Evolutionary conservation across 2,113 vertebrate genomes (phyloP).

Genomic region (Labrus mixtus): DNA sequence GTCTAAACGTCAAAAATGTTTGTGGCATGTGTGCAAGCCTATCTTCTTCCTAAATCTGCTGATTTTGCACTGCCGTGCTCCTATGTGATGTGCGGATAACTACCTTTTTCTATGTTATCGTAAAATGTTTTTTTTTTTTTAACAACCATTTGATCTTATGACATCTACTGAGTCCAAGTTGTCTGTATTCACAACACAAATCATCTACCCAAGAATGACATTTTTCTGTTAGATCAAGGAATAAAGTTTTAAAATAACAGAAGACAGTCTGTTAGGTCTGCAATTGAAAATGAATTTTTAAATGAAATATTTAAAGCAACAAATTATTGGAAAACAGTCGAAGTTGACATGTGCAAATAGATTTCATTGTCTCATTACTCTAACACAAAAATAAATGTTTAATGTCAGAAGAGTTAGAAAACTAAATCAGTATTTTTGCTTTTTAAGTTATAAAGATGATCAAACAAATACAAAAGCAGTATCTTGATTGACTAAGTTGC

Average conservation of each 20-base stretch:
- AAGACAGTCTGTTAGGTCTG: neutral
- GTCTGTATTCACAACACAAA: neutral
- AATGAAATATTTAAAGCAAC: neutral
- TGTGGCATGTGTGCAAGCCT: too few species aligned
- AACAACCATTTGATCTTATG: neutral
- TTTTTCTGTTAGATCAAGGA: neutral
- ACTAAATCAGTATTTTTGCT: neutral
- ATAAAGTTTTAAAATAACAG: neutral
- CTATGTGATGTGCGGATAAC: too few species aligned
- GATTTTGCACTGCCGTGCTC: too few species aligned
- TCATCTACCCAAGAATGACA: neutral
- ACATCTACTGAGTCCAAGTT: neutral
- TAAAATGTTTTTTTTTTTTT: neutral
- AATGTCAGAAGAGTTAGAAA: neutral
- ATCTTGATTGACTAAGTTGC: neutral
- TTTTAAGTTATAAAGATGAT: neutral
- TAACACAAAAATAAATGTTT: too few species aligned
- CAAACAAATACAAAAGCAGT: neutral
- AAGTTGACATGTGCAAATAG: neutral
- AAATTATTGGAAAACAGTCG: neutral
- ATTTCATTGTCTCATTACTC: too few species aligned
- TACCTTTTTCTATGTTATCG: too few species aligned
- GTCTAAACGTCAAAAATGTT: too few species aligned
- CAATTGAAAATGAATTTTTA: neutral
- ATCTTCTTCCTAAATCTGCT: too few species aligned